phyloP scores from a whole-genome alignment of 2,113 vertebrate genomes.

The Isurus oxyrinchus region DNA sequence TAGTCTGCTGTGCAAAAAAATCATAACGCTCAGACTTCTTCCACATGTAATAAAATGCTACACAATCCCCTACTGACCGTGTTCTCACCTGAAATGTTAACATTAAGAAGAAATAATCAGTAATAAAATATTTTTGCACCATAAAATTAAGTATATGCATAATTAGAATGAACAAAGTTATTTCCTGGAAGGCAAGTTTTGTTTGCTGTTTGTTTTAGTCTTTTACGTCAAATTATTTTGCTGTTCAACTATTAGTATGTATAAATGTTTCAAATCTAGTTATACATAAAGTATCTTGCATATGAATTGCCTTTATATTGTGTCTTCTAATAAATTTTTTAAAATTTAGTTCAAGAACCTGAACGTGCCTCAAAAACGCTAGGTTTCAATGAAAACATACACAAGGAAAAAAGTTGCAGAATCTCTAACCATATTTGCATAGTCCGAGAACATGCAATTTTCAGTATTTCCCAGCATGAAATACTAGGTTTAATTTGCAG shows the following conservation, averaged over 20 bases:
- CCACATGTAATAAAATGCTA: constrained; percentile 99
- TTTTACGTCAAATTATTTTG: background rate
- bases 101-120: background rate
- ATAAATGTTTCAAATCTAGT: background rate
- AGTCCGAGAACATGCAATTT: background rate
- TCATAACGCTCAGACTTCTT: constrained; percentile 97
- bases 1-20: constrained; percentile 96
- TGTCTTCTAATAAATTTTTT: background rate
- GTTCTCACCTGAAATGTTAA: constrained; percentile 79
- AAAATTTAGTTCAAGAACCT: background rate
- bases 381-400: background rate
- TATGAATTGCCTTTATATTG: background rate
- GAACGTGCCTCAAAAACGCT: background rate
- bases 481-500: background rate
- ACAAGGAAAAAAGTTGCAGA: background rate
- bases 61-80: constrained; percentile 94
- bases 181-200: background rate
- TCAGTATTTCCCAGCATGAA: background rate
- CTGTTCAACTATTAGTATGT: background rate
- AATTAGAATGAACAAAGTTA: background rate
- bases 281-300: background rate
- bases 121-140: background rate
- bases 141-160: background rate
- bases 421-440: background rate
- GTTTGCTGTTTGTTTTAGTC: background rate